Base-by-base conservation (phyloP, 2,888 invertebrate species). In the Papilio demoleus region DNA sequence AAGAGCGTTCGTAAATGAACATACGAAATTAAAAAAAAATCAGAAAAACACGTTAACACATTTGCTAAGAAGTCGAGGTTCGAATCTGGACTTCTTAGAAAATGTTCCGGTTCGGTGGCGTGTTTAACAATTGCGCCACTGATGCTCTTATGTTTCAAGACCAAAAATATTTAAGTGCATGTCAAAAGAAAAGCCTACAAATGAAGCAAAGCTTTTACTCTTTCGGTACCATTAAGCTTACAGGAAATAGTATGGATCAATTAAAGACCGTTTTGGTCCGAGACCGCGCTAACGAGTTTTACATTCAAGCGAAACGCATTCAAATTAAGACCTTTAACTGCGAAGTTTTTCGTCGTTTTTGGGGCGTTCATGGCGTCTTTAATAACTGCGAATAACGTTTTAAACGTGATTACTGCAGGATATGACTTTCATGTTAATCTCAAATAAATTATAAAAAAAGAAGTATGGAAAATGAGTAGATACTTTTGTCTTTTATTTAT, bases 351-450 rank as follows among this genome's bases (percentile, higher is more conserved):
- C 71, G 71, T 65, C 68, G 59, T 70, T 70, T 71, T 73, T 70
- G 70, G 62, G 60, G 50, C 68, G 50, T 66, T 71, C 56, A 68
- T 64, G 67, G 70, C 64, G n/a, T 72, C 63, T 64, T 64, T 68
- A 84, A 85, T 65, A 75, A 77, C 45, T 40, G 86, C 24, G 78
- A 74, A 17, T 83, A 82, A 67, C 81, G 87, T 74, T 0, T 83
- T 78, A 0, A 88, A 86, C 66, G 79, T 74, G 0, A 80, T 85
- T 38, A 65, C 94, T 8, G 94, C 95, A 42, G 94, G 14, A 6
- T 12, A 34, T 14, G 4, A 47, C 11, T 34, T 63, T 50, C 12
- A 36, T 22, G 6, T 17, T 14, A 8, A 4, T 31, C 31, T 31
- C 6, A 31, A n/a, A n/a, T n/a, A n/a, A n/a, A n/a, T n/a, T n/a